Percentiles rank a stretch among this genome's conserved stretches.
Evolutionary conservation across 2,888 invertebrate genomes (phyloP).

Genomic region (Phengaris arion): DNA sequence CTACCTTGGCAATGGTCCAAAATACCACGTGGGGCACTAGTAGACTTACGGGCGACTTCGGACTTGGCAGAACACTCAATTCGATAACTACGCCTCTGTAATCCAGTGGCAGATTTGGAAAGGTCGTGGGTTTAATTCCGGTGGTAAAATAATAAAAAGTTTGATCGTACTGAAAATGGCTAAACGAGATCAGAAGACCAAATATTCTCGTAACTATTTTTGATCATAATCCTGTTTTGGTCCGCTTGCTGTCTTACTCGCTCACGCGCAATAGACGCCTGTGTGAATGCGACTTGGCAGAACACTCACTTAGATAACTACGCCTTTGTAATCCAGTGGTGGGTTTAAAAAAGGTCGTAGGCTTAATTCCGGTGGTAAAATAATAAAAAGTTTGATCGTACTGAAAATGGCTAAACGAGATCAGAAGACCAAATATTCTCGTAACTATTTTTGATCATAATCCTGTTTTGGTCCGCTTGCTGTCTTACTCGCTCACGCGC

Average conservation of each 20-base stretch:
- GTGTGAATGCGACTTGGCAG: neutral
- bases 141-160: neutral
- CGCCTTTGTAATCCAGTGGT: neutral
- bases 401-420: too few relatives aligned
- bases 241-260: too few relatives aligned
- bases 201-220: too few relatives aligned
- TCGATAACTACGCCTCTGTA: constrained; percentile 9
- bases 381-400: neutral
- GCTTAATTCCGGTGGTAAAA: neutral
- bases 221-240: too few relatives aligned
- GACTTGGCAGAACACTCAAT: constrained; percentile 17
- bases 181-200: too few relatives aligned
- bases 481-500: too few relatives aligned
- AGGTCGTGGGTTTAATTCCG: neutral
- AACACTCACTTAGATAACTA: constrained; percentile 13
- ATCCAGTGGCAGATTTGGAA: neutral
- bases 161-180: neutral
- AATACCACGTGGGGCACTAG: neutral
- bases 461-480: too few relatives aligned
- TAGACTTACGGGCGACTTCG: constrained; percentile 22
- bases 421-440: too few relatives aligned
- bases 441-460: too few relatives aligned
- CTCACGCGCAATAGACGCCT: too few relatives aligned
- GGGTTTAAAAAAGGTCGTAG: too few relatives aligned
- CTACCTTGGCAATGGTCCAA: constrained; percentile 4